These are phyloP conservation scores for Nanorana parkeri DNA, from an alignment of 2,113 vertebrate species.

Conservation along the genomic window DNA sequence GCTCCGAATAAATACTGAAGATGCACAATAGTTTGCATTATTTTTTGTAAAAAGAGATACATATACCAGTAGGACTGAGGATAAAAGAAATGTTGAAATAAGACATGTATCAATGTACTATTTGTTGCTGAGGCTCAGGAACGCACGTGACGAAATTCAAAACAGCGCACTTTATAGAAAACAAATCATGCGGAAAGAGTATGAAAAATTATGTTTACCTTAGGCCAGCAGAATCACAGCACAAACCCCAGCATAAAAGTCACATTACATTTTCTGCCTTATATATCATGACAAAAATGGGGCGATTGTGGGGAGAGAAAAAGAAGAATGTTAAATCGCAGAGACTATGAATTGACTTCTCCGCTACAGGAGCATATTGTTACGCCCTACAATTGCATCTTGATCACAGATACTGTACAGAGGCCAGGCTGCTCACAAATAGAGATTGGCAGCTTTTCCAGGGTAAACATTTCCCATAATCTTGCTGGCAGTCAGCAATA, in stretches of 20 bases:
- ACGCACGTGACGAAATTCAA: slow-evolving; percentile 4
- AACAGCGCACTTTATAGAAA: neutral
- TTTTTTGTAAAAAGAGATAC: neutral
- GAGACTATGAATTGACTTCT: slow-evolving; percentile 15
- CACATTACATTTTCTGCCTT: slow-evolving; percentile 33
- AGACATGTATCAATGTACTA: neutral
- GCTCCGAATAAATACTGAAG: no score
- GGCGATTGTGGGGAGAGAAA: neutral
- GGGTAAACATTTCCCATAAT: slow-evolving; percentile 41
- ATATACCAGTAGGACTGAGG: neutral
- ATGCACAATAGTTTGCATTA: no score
- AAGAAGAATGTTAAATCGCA: neutral
- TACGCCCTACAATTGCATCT: slow-evolving; percentile 24
- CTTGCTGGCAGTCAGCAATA: slow-evolving; percentile 32
- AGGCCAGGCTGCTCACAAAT: slow-evolving; percentile 31
- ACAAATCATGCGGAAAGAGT: slow-evolving; percentile 17
- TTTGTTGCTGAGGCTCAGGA: neutral
- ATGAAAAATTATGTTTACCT: slow-evolving; percentile 22
- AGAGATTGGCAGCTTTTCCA: slow-evolving; percentile 33
- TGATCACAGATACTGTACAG: slow-evolving; percentile 23
- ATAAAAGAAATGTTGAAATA: neutral
- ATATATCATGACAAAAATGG: slow-evolving; percentile 34
- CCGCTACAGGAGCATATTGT: slow-evolving; percentile 10
- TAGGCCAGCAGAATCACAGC: slow-evolving; percentile 5
- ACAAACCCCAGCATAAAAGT: slow-evolving; percentile 28